Evolutionary conservation across 2,888 invertebrate species (phyloP), one percentile per base, ranked within the genome.

Genomic region (Autographa gamma): DNA sequence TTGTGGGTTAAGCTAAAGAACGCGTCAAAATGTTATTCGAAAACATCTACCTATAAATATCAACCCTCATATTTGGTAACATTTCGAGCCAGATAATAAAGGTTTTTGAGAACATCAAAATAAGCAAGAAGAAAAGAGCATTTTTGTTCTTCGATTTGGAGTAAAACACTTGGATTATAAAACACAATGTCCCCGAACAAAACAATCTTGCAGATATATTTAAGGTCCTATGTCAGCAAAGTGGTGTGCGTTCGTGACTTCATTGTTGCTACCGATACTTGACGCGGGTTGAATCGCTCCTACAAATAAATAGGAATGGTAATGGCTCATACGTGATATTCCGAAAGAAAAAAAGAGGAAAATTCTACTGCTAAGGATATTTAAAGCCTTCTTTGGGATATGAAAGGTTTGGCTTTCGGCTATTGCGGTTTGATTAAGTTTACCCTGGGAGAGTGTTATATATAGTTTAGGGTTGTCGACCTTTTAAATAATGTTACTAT

Each of bases 291-390:
- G 67, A 70, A 85, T 79, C 73, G 85, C 76, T 73, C 83, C 81
- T 79, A 80, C 85, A 86, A 88, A 90, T 89, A 89, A 90, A 89
- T 88, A 88, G 82, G 81, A 86, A 89, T 82, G 82, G 85, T 85
- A 87, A 89, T 85, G 86, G 84, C 68, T 80, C 76, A 85, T 88
- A 90, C 89, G 89, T 89, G 89, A 84, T 82, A 83, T 77, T 75
- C 73, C 63, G 71, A 58, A 48, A 38, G 14, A 25, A 31, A 59
- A 11, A 9, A 43, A 52, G 76, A 25, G 67, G 71, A 79, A 77
- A 71, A 78, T 79, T 80, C 72, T 74, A 81, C 71, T 75, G 67
- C 56, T 64, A 71, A 70, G 78, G 71, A 81, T 80, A 84, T 83
- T 81, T 85, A 84, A 83, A 81, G 77, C 74, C 59, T 66, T 69